These are phyloP conservation scores for Solea solea DNA, from an alignment of 2,113 vertebrate species.

Conservation along the genomic window DNA sequence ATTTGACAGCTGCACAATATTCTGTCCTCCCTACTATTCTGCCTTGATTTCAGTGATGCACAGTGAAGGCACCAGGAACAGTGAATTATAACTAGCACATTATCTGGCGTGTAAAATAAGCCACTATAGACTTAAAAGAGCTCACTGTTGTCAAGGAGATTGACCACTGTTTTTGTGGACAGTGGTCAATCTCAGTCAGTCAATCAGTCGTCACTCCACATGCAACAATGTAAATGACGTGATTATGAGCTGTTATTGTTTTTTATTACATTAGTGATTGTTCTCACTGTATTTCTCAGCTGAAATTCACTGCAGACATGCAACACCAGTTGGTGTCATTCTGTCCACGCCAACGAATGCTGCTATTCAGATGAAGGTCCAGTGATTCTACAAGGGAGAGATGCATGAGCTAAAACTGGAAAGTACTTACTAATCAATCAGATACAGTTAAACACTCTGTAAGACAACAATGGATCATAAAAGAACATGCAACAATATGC, in stretches of 20 bases:
- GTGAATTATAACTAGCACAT: conserved; percentile 46
- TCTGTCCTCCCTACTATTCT: conserved; percentile 17
- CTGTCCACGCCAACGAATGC: no score
- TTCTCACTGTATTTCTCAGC: no score
- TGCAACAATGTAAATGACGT: no score
- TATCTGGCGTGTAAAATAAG: conserved; percentile 51
- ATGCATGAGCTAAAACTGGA: neutral
- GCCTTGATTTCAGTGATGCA: conserved; percentile 22
- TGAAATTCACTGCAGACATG: no score
- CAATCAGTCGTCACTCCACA: no score
- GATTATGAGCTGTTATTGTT: no score
- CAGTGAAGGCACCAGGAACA: conserved; percentile 20
- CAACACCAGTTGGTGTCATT: no score
- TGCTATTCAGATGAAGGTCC: no score
- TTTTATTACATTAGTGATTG: no score
- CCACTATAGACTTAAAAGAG: conserved; percentile 22
- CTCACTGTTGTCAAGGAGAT: conserved; percentile 35
- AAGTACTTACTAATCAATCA: neutral
- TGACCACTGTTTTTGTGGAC: conserved; percentile 20
- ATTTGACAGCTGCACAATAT: conserved; percentile 60
- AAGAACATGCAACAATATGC: no score
- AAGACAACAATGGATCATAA: no score
- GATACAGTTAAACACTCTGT: neutral
- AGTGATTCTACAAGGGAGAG: no score
- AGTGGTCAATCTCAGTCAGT: neutral